Base-by-base conservation (phyloP, 2,888 invertebrate species). In the Coleophora flavipennella region DNA sequence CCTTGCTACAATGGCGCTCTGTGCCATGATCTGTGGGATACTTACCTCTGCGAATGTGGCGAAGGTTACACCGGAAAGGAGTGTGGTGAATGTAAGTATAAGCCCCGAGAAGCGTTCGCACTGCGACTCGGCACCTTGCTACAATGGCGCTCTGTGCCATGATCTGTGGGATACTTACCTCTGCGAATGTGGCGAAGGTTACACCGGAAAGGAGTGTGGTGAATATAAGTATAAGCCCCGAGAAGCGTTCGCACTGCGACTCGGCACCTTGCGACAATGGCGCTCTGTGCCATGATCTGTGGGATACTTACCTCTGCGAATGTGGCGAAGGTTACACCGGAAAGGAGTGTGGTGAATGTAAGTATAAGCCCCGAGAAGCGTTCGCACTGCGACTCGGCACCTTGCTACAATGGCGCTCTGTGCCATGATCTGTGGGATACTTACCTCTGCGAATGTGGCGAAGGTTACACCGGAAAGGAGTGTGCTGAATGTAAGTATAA, bases 391-490 rank as follows among this genome's bases (percentile, higher is more conserved):
- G 85, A 86, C n/a, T 92, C 93, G 0, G 88, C 91, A 31, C 95
- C 96, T 0, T 97, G 97, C 65, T 90, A 91, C 61, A 94, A 96
- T 73, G 92, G 91, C n/a, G 97, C 94, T 0, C 88, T 87, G 2
- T 98, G 98, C 55, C 79, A 80, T 0, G 96, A 97, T 55, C 90
- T 93, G 1, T 98, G 97, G 97, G 91, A 92, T 39, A 93, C 93
- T 0, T 97, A 91, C 67, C 86, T 90, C 4, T 98, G 98, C 70
- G 89, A 91, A 40, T 98, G 98, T 61, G 86, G 89, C 0, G 92
- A 93, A 57, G 92, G 93, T 0, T 96, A 89, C 73, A 93, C 95
- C 0, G 96, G 96, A n/a, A 93, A 93, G 57, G 94, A 95, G 52
- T 98, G 98, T 60, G 89, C 91, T 48, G 93, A 95, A 63, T 83